Evolutionary conservation across 2,888 invertebrate species (phyloP), one percentile per base, ranked within the genome.

Genomic region (Drosophila koepferae): DNA sequence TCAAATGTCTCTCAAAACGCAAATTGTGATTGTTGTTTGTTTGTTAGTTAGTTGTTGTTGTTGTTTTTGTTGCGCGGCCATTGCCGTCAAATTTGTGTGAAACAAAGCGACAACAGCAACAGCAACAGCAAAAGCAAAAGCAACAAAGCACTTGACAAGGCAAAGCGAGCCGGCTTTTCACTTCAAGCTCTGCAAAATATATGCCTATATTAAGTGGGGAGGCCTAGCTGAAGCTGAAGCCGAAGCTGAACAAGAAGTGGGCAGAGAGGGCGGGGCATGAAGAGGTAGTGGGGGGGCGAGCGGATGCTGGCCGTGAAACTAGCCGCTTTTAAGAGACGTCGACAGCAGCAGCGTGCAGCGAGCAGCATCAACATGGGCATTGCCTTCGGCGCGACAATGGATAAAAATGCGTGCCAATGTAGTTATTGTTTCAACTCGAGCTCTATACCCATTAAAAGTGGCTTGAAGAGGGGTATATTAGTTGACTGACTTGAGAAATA

Each of bases 61-160:
- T 48, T 71, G 63, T 59, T 49, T 49, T 28, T 63, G 63, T 43
- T 59, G 40, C 72, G 67, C 80, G 81, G 72, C 79, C 82, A 89
- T 86, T 86, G 85, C 82, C 84, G 84, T 89, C 86, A 84, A 87
- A 87, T 85, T 85, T 87, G 86, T 85, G 83, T 89, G 90, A 85
- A 85, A 87, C 74, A 85, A 85, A 74, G 70, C 64, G 81, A 65
- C 67, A 82, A 54, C 43, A 63, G 12, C 54, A 66, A 10, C 48
- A 67, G 16, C 58, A 68, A n/a, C 62, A 60, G 41, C 41, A 63
- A 16, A 14, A 40, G 6, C 16, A 40, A 40, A 48, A 67, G 18
- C 59, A 68, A 34, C 63, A 61, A 63, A 63, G 60, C 80, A 82
- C 81, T 80, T 82, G 81, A 80, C 80, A 80, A 80, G 82, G 81